Evolutionary conservation across 2,888 invertebrate genomes (phyloP), one percentile per base, ranked within the genome.

Genomic region (Xestoiulus laeticollis): DNA sequence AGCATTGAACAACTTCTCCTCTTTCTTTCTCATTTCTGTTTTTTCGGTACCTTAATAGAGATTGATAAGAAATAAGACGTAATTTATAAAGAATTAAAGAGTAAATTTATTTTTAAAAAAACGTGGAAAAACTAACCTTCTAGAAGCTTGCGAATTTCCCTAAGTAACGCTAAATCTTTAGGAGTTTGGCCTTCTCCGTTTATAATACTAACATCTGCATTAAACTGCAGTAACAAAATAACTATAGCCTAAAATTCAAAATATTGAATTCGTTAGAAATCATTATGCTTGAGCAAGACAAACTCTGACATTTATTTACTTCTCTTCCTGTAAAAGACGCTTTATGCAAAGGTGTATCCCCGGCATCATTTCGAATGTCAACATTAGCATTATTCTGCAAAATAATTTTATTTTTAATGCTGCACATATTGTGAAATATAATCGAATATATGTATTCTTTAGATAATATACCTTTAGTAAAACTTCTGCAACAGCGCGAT

Each of bases 241-340:
- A 95, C 95, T 88, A 95, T 91, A 88, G 95, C 94, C 95, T 95
- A 91, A 0, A 91, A 89, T 88, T 86, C 26, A 88, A 85, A 88
- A 87, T 14, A 68, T 19, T 38, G 44, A 16, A 78, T 33, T 38
- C 38, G 38, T 12, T 0, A 19, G 22, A 78, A 78, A 30, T 22
- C 19, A 84, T 84, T 84, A 14, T 85, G 16, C 38, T 12, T 85
- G 8, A 30, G 16, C 19, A 33, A 30, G 38, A 6, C 22, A 84
- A 32, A 33, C 14, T 26, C 1, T 82, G 16, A 84, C 16, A 84
- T 12, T 33, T 85, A 87, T n/a, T 90, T 90, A 95, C 95, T 93
- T 94, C 94, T 92, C 95, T 93, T 0, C 94, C 94, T 90, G 95
- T 95, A 91, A 94, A 94, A 8, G 95, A 94, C 26, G 95, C 95